These are phyloP conservation scores for Micrastur ruficollis DNA, from an alignment of 2,797 vertebrate species.

Conservation along the genomic window DNA sequence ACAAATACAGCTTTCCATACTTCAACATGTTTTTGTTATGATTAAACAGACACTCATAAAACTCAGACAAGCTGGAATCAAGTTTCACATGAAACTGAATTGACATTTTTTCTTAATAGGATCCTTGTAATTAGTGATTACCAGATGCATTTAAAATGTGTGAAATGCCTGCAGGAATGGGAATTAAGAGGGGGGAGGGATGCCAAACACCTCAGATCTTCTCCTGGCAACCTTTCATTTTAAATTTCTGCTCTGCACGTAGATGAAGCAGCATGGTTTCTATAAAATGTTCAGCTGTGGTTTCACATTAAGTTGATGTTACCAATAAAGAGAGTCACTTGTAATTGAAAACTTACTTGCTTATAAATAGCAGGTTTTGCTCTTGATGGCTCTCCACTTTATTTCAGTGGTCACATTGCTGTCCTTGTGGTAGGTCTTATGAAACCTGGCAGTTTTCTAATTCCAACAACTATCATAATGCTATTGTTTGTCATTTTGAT, in stretches of 20 bases:
- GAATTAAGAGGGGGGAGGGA: neutral
- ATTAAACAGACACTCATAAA: constrained; percentile 61
- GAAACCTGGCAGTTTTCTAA: neutral
- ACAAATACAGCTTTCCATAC: neutral
- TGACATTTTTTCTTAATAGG: constrained; percentile 5
- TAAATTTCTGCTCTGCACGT: neutral
- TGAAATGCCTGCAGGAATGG: constrained; percentile 34
- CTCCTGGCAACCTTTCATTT: constrained; percentile 4
- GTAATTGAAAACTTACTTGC: neutral
- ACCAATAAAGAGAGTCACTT: neutral
- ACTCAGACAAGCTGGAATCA: constrained; percentile 31
- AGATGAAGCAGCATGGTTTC: neutral
- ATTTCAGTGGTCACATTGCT: neutral
- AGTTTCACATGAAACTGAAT: constrained; percentile 17
- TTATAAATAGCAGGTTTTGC: neutral
- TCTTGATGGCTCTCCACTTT: neutral
- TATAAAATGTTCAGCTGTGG: constrained; percentile 6
- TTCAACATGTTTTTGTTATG: constrained; percentile 11
- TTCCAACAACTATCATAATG: neutral
- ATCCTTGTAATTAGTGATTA: constrained; percentile 55
- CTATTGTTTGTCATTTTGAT: neutral
- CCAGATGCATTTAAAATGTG: constrained; percentile 54
- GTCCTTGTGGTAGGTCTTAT: neutral
- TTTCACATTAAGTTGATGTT: neutral
- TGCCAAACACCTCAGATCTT: constrained; percentile 21